These are phyloP conservation scores for Tenthredo amoena DNA, from an alignment of 2,888 invertebrate species.

Conservation along the genomic window DNA sequence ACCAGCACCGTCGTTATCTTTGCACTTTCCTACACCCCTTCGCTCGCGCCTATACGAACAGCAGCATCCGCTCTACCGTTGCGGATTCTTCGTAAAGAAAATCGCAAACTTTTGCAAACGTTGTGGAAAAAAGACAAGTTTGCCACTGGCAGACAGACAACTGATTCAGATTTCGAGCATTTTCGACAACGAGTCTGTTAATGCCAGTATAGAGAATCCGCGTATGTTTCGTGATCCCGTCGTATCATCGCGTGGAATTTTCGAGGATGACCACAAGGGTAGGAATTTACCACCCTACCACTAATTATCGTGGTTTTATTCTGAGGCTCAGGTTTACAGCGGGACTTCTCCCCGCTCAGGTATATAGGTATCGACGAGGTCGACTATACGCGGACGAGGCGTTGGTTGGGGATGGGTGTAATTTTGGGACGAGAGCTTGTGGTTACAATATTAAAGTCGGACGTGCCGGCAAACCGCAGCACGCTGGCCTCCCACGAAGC, in stretches of 20 bases:
- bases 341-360: constrained; percentile 7
- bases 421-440: constrained; percentile 63
- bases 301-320: constrained; percentile 51
- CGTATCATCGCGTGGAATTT: constrained; percentile 29
- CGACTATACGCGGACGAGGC: constrained; percentile 25
- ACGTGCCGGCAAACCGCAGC: constrained; percentile 78
- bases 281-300: constrained; percentile 30
- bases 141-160: not conserved
- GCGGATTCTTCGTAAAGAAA: not conserved
- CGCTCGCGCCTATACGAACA: not conserved
- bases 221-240: not conserved
- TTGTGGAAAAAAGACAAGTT: constrained; percentile 4
- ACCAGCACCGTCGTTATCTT: constrained; percentile 65
- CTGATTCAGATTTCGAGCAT: not conserved
- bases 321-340: constrained; percentile 40
- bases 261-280: constrained; percentile 10
- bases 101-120: not conserved
- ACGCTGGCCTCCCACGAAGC: constrained; percentile 65
- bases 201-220: not conserved
- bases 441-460: constrained; percentile 77
- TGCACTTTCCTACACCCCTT: constrained; percentile 53
- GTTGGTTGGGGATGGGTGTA: constrained; percentile 43
- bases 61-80: not conserved
- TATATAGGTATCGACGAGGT: constrained; percentile 27
- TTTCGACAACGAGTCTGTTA: not conserved